Base-by-base conservation (phyloP, 2,888 invertebrate genomes). In the Drosophila seclusa region DNA sequence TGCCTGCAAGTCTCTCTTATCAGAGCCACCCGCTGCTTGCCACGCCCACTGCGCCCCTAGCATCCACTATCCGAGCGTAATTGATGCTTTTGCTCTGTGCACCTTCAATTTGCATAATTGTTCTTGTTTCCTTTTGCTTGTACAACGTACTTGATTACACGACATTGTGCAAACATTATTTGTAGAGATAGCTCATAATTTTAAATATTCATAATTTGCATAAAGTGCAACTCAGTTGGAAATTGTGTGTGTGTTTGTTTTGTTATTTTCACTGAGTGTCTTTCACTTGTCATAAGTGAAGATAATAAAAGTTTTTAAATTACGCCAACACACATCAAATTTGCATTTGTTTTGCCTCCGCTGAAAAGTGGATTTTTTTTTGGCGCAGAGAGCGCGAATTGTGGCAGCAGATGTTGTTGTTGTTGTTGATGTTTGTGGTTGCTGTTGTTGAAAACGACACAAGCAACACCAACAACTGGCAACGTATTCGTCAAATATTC, bases 231-330 rank as follows among this genome's bases (percentile, higher is more conserved):
- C 73, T 73, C 68, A 73, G 76, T 68, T 73, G 68, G 59, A 36
- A 72, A 77, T 64, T 86, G 68, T 55, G 72, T 53, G 59, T 64
- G n/a, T n/a, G 27, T n/a, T 55, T n/a, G 36, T 3, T 38, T 42
- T 64, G 54, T 60, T 50, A 18, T 59, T 38, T 7, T 40, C n/a
- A 11, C n/a, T n/a, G n/a, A 29, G 24, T 64, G 45, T 55, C 38
- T 62, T 40, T 48, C 64, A 67, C 64, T 55, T 73, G 66, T 77
- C 59, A 61, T 63, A 61, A 59, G 50, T 42, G 48, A 57, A 73
- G 76, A 78, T 87, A 78, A 70, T 70, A 86, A 88, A 87, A 87
- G 70, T 87, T 87, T 87, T 89, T 83, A 89, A 87, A 87, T 87
- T 85, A 87, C 73, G 53, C 60, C 21, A 36, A 7, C 34, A 48